phyloP scores from a whole-genome alignment of 2,797 vertebrate genomes.

The Sorex maritimensis region DNA sequence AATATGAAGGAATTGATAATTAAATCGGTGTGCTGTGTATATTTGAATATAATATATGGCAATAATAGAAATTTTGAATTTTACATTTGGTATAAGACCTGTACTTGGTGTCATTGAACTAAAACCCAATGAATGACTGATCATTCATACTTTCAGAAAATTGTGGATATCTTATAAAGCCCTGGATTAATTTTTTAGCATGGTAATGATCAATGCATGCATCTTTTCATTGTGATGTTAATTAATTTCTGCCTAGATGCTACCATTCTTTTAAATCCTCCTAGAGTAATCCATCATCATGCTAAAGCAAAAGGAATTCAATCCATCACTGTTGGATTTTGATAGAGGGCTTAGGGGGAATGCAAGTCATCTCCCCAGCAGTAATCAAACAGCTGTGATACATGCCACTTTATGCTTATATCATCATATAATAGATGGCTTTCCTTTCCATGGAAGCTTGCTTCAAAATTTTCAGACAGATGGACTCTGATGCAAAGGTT shows the following conservation, averaged over 20 bases:
- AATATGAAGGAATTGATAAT: neutral
- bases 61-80: neutral
- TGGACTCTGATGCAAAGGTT: constrained; percentile 89
- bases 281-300: constrained; percentile 91
- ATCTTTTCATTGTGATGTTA: constrained; percentile 86
- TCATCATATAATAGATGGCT: constrained; percentile 90
- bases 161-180: constrained; percentile 72
- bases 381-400: constrained; percentile 93
- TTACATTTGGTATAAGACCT: neutral
- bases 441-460: constrained; percentile 88
- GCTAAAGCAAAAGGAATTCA: constrained; percentile 88
- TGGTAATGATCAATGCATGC: constrained; percentile 82
- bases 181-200: constrained; percentile 76
- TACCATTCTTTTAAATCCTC: constrained; percentile 85
- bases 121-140: neutral
- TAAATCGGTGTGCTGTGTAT: neutral
- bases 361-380: constrained; percentile 89
- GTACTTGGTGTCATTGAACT: neutral
- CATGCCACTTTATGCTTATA: constrained; percentile 91
- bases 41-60: neutral
- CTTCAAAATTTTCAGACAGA: constrained; percentile 90
- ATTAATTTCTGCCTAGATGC: constrained; percentile 90
- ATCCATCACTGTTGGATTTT: constrained; percentile 91
- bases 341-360: constrained; percentile 88
- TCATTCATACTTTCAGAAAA: constrained; percentile 70